phyloP scores from a whole-genome alignment of 1,140 invertebrate genomes.

The Zaprionus nigranus region DNA sequence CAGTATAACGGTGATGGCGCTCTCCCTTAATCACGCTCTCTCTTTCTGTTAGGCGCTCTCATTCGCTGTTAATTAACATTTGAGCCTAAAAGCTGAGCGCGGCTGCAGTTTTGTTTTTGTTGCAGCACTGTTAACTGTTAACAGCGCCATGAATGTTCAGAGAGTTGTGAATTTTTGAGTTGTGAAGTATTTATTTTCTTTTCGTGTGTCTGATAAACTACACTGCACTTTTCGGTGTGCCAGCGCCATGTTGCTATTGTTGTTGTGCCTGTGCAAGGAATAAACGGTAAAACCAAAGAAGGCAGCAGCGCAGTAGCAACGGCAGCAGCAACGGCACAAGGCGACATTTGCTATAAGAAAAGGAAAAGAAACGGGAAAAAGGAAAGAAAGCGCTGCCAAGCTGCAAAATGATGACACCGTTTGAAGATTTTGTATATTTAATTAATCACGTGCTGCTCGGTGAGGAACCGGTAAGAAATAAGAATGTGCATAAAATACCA shows the following conservation, averaged over 20 bases:
- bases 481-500: background rate
- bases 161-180: slow-evolving; percentile 28
- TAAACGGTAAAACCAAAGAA: slow-evolving; percentile 2
- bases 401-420: slow-evolving; percentile 85
- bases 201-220: slow-evolving; percentile 17
- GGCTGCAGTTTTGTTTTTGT: background rate
- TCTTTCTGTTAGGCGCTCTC: background rate
- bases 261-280: slow-evolving; percentile 9
- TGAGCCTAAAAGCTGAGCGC: background rate
- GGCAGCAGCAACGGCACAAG: slow-evolving; percentile 3
- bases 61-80: background rate
- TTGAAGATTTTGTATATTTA: slow-evolving; percentile 87
- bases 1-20: background rate
- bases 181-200: slow-evolving; percentile 30
- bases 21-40: background rate
- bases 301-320: slow-evolving; percentile 4
- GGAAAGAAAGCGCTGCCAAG: slow-evolving; percentile 35
- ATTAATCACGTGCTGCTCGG: slow-evolving; percentile 87
- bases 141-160: slow-evolving; percentile 6
- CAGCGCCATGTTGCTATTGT: slow-evolving; percentile 21
- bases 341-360: background rate
- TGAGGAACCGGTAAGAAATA: slow-evolving; percentile 86
- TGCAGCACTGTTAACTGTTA: background rate
- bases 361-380: slow-evolving; percentile 8
- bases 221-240: slow-evolving; percentile 1